These are phyloP conservation scores for Labeo rohita DNA, from an alignment of 2,113 vertebrate species.

Conservation along the genomic window DNA sequence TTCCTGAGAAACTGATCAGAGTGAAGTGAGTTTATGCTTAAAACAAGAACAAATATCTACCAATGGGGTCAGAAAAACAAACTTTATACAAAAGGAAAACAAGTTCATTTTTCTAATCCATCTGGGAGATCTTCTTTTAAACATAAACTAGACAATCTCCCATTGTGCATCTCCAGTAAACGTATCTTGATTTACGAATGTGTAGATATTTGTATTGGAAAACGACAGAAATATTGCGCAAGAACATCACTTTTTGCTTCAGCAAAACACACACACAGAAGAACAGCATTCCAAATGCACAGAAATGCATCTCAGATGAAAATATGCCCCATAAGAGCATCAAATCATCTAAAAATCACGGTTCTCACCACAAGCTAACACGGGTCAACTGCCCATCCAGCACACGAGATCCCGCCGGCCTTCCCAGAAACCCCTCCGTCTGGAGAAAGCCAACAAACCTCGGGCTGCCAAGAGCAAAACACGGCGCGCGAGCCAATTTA, in stretches of 20 bases:
- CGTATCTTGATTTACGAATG: not conserved
- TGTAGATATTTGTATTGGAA: not conserved
- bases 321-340: not conserved
- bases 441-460: conserved; percentile 40
- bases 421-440: conserved; percentile 41
- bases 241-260: too few relatives aligned
- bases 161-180: not conserved
- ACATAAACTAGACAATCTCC: not conserved
- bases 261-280: too few relatives aligned
- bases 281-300: not conserved
- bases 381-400: not conserved
- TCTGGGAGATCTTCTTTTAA: not conserved
- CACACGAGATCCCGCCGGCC: not conserved
- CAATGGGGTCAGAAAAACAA: not conserved
- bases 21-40: not conserved
- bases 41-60: not conserved
- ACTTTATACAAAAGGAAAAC: not conserved
- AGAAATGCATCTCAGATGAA: not conserved
- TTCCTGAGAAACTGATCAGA: not conserved
- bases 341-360: not conserved
- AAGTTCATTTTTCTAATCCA: too few relatives aligned
- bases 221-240: not conserved
- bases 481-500: conserved; percentile 58
- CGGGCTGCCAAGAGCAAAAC: conserved; percentile 57
- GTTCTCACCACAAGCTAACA: not conserved